Conservation (phyloP, 1,140 invertebrate genomes). For the Drosophila bipectinata region DNA sequence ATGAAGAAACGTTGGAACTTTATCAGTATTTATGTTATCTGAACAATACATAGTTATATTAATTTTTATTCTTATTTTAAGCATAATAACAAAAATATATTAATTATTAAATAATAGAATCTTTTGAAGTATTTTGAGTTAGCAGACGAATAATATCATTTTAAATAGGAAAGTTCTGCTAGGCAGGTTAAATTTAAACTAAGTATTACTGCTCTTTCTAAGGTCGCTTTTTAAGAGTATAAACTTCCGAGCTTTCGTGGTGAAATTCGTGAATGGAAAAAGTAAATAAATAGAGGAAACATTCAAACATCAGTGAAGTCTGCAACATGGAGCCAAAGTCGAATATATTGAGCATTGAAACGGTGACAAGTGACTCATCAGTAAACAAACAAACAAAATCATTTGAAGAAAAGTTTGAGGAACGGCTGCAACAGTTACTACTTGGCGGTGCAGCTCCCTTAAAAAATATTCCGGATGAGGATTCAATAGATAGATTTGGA, state of each 20-base stretch:
- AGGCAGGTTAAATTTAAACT: too few species aligned
- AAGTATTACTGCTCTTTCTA: too few species aligned
- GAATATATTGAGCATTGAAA: constrained; percentile 8
- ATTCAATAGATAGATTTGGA: neutral
- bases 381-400: neutral
- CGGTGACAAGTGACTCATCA: neutral
- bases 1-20: constrained; percentile 7
- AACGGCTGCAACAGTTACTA: constrained; percentile 12
- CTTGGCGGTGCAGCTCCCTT: constrained; percentile 1
- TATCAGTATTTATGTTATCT: constrained; percentile 28
- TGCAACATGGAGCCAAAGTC: neutral
- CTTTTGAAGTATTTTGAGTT: too few species aligned
- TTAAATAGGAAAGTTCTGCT: too few species aligned
- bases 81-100: too few species aligned
- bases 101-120: too few species aligned
- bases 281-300: constrained; percentile 2
- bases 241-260: neutral
- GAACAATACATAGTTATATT: neutral
- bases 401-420: constrained; percentile 15
- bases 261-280: constrained; percentile 4
- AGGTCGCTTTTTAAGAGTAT: neutral
- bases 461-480: neutral
- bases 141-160: too few species aligned
- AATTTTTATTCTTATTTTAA: too few species aligned
- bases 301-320: neutral